Evolutionary conservation across 2,888 invertebrate species (phyloP).

Genomic region (Catotricha subobsoleta): DNA sequence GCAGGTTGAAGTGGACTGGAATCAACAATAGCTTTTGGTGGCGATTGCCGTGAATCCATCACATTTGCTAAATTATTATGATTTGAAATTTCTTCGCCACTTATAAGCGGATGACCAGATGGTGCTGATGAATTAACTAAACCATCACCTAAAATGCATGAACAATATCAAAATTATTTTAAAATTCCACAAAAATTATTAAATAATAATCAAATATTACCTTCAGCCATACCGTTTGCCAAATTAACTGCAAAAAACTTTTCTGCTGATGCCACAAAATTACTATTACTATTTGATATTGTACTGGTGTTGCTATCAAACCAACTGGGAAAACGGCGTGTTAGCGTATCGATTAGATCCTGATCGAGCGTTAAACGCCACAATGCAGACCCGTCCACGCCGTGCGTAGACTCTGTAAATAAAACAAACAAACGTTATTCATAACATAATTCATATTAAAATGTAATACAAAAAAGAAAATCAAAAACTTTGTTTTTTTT

Average conservation of each 20-base stretch:
- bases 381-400: constrained; percentile 60
- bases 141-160: constrained; percentile 21
- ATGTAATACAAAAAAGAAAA: too few species aligned
- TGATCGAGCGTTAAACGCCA: constrained; percentile 87
- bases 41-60: constrained; percentile 35
- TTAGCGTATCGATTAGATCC: constrained; percentile 80
- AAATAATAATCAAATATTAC: constrained; percentile 13
- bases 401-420: constrained; percentile 53
- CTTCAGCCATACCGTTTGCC: constrained; percentile 30
- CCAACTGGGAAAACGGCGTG: constrained; percentile 87
- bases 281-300: constrained; percentile 18
- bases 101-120: constrained; percentile 17
- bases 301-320: constrained; percentile 42
- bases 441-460: background rate
- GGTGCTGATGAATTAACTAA: constrained; percentile 19
- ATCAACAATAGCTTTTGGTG: constrained; percentile 85
- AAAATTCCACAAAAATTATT: background rate
- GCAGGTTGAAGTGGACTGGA: constrained; percentile 81
- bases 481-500: too few species aligned
- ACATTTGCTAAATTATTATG: constrained; percentile 17
- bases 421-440: constrained; percentile 10
- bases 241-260: constrained; percentile 19
- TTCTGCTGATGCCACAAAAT: constrained; percentile 18
- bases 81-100: constrained; percentile 25
- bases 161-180: background rate